These are phyloP conservation scores for Malaclemys terrapin DNA, from an alignment of 2,113 vertebrate genomes.

Conservation along the genomic window DNA sequence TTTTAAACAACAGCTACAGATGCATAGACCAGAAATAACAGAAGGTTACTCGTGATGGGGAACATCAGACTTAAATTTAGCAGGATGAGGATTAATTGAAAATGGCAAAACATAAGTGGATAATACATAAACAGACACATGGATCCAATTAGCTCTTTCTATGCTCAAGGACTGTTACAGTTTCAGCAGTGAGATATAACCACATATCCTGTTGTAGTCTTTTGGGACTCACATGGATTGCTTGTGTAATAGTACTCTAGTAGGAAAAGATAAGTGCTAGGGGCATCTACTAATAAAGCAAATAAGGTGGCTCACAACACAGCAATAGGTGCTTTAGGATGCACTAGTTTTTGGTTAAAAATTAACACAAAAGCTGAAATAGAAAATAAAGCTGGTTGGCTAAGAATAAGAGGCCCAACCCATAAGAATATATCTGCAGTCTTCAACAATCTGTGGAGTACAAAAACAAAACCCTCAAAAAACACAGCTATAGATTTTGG, in stretches of 20 bases:
- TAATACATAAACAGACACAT: neutral
- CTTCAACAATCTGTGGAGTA: neutral
- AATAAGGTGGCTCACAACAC: neutral
- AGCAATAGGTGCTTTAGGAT: neutral
- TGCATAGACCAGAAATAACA: neutral
- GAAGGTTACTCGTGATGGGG: neutral
- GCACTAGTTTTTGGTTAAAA: neutral
- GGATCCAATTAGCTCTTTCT: neutral
- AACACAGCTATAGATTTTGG: neutral
- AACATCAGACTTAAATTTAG: neutral
- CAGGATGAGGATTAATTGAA: neutral
- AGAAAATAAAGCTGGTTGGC: neutral
- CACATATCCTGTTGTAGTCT: neutral
- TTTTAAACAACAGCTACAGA: neutral
- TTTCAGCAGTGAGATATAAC: neutral
- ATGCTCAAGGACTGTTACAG: neutral
- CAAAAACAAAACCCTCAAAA: neutral
- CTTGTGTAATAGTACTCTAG: neutral
- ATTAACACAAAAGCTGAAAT: neutral
- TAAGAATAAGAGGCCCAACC: neutral
- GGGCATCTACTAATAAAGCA: neutral
- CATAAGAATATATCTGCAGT: neutral
- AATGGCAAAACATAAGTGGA: neutral
- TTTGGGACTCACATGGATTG: neutral
- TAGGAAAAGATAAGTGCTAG: neutral